These are phyloP conservation scores for Acleris sparsana DNA, from an alignment of 2,888 invertebrate species.

Conservation along the genomic window DNA sequence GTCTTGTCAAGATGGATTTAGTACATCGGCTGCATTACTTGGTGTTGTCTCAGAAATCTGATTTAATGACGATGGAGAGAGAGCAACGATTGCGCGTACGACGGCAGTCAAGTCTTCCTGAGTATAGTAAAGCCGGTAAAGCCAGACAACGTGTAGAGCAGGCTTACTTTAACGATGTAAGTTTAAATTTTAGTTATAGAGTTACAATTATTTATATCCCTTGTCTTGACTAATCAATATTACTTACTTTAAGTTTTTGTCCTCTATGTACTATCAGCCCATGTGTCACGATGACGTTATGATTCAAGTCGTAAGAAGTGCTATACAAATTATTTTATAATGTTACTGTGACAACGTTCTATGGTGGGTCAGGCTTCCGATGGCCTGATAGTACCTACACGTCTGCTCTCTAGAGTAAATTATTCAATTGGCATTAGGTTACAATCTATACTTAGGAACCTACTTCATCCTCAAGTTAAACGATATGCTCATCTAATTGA, in stretches of 20 bases:
- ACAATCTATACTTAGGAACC: background rate
- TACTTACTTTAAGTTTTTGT: background rate
- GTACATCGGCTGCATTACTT: conserved; percentile 79
- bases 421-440: too few species aligned
- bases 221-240: too few species aligned
- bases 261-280: too few species aligned
- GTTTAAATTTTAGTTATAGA: conserved; percentile 44
- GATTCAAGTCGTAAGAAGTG: too few species aligned
- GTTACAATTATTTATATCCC: background rate
- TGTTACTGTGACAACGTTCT: too few species aligned
- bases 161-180: conserved; percentile 77
- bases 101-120: conserved; percentile 78
- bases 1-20: conserved; percentile 66
- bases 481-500: conserved; percentile 2
- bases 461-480: background rate
- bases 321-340: too few species aligned
- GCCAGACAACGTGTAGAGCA: conserved; percentile 72
- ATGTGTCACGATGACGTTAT: too few species aligned
- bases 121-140: conserved; percentile 73
- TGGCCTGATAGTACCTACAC: too few species aligned
- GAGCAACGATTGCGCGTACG: conserved; percentile 76
- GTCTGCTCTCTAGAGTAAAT: too few species aligned
- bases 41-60: conserved; percentile 79
- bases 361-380: too few species aligned
- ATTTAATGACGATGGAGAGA: conserved; percentile 79